Evolutionary conservation across 2,113 vertebrate species (phyloP).

Genomic region (Pseudonaja textilis): DNA sequence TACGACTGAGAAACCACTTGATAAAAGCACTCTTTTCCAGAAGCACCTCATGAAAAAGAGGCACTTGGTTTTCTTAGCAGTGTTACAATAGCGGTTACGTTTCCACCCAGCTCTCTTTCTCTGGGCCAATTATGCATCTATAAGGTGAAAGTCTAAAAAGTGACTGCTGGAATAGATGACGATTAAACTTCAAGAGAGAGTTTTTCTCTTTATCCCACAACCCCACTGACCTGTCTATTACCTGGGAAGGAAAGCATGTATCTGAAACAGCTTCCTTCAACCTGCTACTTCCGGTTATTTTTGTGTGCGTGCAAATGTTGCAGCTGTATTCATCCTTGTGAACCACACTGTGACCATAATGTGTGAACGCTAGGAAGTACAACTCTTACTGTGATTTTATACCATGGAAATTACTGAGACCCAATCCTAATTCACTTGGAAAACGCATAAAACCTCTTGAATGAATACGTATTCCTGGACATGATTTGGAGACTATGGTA

Average conservation of each 20-base stretch:
- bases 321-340: neutral
- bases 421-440: neutral
- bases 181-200: neutral
- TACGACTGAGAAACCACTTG: neutral
- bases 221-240: neutral
- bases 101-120: neutral
- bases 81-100: neutral
- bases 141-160: neutral
- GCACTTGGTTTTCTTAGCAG: neutral
- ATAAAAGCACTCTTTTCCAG: neutral
- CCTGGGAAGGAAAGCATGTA: neutral
- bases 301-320: neutral
- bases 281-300: neutral
- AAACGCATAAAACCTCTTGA: neutral
- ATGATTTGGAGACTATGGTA: neutral
- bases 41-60: neutral
- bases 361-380: neutral
- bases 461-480: neutral
- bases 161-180: neutral
- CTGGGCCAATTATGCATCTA: neutral
- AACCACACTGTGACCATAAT: neutral
- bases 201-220: neutral
- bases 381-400: neutral
- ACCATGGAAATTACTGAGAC: neutral
- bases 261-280: neutral